These are phyloP conservation scores for Camponotus pennsylvanicus DNA, from an alignment of 1,140 invertebrate genomes.

Conservation along the genomic window DNA sequence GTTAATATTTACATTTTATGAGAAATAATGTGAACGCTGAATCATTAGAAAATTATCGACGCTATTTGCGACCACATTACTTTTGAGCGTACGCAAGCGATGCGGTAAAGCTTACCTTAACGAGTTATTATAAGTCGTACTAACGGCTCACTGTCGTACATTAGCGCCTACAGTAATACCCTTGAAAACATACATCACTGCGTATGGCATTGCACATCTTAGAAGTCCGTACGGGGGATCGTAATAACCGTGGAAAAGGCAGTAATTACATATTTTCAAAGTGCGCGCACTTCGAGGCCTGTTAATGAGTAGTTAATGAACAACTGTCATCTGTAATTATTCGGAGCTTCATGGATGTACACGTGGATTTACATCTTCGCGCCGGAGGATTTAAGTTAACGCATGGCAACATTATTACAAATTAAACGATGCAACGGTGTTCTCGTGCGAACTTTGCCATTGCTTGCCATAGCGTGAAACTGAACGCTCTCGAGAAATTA, in stretches of 20 bases:
- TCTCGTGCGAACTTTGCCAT: conserved; percentile 18
- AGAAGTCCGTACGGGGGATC: conserved; percentile 49
- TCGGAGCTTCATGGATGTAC: conserved; percentile 54
- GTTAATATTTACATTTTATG: conserved; percentile 38
- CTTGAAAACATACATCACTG: conserved; percentile 58
- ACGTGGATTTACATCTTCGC: conserved; percentile 27
- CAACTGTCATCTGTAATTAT: conserved; percentile 69
- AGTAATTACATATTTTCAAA: conserved; percentile 61
- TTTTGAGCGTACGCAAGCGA: conserved; percentile 36
- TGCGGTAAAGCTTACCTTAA: conserved; percentile 47
- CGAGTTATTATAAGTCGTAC: conserved; percentile 61
- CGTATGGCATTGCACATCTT: conserved; percentile 40
- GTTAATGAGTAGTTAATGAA: conserved; percentile 69
- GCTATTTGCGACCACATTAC: conserved; percentile 44
- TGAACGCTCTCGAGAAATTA: neutral
- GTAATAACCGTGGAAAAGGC: conserved; percentile 58
- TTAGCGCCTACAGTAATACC: conserved; percentile 55
- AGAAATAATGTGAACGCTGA: conserved; percentile 37
- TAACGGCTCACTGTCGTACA: conserved; percentile 57
- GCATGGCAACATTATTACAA: conserved; percentile 53
- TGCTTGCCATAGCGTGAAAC: conserved; percentile 22
- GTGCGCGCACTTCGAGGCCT: conserved; percentile 28
- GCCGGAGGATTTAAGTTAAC: conserved; percentile 2
- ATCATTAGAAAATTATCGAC: conserved; percentile 59
- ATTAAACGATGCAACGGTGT: conserved; percentile 60